Evolutionary conservation across 2,113 vertebrate species (phyloP), one percentile per base, ranked within the genome.

Genomic region (Morone saxatilis): DNA sequence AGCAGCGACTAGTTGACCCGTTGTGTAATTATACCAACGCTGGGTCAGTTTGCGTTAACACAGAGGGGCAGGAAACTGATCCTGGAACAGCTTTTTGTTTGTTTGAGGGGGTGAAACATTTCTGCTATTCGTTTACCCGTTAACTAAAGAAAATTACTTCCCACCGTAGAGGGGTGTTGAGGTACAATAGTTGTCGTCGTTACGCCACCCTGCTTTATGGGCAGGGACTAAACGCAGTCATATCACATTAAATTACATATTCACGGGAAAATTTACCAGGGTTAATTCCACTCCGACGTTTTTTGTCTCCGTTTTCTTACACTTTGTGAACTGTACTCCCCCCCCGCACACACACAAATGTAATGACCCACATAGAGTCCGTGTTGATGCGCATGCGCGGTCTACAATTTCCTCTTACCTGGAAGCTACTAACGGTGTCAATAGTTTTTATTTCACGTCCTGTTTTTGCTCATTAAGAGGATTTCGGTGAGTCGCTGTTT

Each of bases 401-500:
- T 31, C 17, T 4, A 19, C 48, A 20, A 36, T 83, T 87, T 75
- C 83, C 78, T 62, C 20, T 41, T 69, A 43, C 17, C 48, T 51
- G 60, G 51, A 25, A 20, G 2, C 31, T 31, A 31, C 56, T 54
- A 54, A 31, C 70, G 57, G 60, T 57, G 25, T 6, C 50, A 9
- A 45, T 60, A 45, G 47, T 86, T 90, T 89, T 74, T 86, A 70
- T 87, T 87, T 86, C 36, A 50, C 87, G 40, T 43, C 75, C 72
- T 72, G 89, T 88, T 93, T 88, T 94, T 92, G 80, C 76, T 40
- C 71, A 43, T 68, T 70, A 79, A 86, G 85, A 86, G 67, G 87
- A 92, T 86, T 93, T 89, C 72, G 87, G 92, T 94, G 76, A 91
- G 91, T 80, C 54, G 3, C 0, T 2, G 0, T 2, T 36, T 2